These are phyloP conservation scores for Sturnira hondurensis DNA, from an alignment of 2,113 vertebrate species.

Conservation along the genomic window DNA sequence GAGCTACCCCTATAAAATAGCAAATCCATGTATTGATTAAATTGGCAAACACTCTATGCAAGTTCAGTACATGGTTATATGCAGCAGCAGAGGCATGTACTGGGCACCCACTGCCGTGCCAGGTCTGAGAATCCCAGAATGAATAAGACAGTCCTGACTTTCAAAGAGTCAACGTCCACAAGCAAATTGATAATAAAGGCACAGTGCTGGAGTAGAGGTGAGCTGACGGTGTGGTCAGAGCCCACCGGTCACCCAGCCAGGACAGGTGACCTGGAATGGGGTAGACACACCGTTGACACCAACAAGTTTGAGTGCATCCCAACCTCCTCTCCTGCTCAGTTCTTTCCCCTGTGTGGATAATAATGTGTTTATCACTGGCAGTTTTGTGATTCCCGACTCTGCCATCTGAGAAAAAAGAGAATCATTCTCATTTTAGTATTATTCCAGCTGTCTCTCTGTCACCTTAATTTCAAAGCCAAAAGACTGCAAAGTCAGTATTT, in stretches of 20 bases:
- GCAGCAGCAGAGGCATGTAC: background rate
- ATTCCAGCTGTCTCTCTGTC: background rate
- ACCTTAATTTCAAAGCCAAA: slow-evolving; percentile 15
- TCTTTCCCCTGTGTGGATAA: background rate
- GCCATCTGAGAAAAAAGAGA: background rate
- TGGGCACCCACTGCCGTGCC: background rate
- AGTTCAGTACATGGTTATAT: background rate
- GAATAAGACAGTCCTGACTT: background rate
- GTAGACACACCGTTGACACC: background rate
- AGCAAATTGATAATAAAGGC: background rate
- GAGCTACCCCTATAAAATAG: background rate
- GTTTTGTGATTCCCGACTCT: background rate
- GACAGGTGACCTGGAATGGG: background rate
- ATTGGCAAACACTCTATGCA: background rate
- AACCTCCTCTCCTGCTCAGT: background rate
- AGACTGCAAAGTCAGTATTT: background rate
- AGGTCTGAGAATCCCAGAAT: background rate
- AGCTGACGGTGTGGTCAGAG: background rate
- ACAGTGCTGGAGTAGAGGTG: background rate
- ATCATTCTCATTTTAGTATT: background rate
- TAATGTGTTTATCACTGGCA: background rate
- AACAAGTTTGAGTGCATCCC: background rate
- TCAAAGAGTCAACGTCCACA: background rate
- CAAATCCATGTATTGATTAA: background rate
- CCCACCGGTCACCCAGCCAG: too few species aligned